Evolutionary conservation across 92 coral and sea anemone genomes (phyloP).

Genomic region (Palythoa grandiflora): DNA sequence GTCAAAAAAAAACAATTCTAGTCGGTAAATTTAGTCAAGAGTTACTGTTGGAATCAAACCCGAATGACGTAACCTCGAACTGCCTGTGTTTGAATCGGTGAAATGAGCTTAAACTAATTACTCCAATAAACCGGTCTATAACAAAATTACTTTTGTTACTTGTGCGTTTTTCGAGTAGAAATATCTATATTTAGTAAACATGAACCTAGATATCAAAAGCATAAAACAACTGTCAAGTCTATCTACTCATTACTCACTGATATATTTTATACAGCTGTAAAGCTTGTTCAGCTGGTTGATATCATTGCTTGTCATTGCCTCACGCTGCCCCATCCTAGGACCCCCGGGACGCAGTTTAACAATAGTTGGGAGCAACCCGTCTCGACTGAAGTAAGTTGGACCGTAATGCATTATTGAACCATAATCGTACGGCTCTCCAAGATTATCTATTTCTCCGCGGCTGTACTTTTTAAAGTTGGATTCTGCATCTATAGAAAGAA

Average conservation of each 20-base stretch:
- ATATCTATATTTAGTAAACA: no score
- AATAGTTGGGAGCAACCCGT: constrained; percentile 31
- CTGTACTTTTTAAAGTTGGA: neutral
- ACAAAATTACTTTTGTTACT: no score
- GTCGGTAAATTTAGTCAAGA: no score
- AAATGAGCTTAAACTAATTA: no score
- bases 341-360: constrained; percentile 68
- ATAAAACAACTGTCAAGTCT: no score
- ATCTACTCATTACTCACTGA: constrained; percentile 29
- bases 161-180: no score
- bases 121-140: no score
- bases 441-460: neutral
- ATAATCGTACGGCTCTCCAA: constrained; percentile 60
- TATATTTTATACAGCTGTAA: constrained; percentile 44
- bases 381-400: constrained; percentile 39
- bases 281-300: constrained; percentile 47
- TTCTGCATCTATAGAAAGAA: neutral
- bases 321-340: constrained; percentile 48
- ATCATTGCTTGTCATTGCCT: constrained; percentile 47
- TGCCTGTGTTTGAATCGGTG: no score
- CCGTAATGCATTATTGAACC: constrained; percentile 50
- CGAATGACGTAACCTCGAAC: no score
- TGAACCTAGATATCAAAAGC: no score
- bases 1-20: no score
- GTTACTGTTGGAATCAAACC: no score